Evolutionary conservation across 2,113 vertebrate species (phyloP).

Genomic region (Oplegnathus fasciatus): DNA sequence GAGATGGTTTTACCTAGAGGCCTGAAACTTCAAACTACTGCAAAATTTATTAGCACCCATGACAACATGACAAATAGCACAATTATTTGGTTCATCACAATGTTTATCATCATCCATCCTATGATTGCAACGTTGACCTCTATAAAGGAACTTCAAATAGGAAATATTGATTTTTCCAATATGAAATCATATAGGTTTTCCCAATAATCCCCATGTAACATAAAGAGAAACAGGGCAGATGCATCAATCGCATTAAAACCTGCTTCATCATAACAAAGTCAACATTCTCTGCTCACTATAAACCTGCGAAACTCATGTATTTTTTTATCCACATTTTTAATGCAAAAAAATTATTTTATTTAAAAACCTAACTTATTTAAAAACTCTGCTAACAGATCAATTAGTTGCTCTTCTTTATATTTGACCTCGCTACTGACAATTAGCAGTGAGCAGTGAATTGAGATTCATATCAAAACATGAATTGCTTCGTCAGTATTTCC

Average conservation of each 20-base stretch:
- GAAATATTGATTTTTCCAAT: conserved; percentile 63
- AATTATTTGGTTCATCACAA: conserved; percentile 69
- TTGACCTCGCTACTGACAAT: neutral
- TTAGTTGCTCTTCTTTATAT: neutral
- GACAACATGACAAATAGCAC: conserved; percentile 75
- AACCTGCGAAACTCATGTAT: neutral
- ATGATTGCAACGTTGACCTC: conserved; percentile 39
- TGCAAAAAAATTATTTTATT: neutral
- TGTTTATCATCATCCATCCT: conserved; percentile 66
- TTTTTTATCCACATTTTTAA: neutral
- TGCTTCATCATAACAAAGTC: neutral
- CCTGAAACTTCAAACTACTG: conserved; percentile 54
- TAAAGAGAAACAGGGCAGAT: neutral
- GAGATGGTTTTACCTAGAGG: conserved; percentile 52
- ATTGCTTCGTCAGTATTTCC: neutral
- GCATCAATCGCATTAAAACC: neutral
- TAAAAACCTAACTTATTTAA: neutral
- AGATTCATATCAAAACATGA: neutral
- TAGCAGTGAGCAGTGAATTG: neutral
- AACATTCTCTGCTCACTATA: neutral
- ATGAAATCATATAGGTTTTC: conserved; percentile 42
- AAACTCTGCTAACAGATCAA: neutral
- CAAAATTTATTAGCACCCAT: conserved; percentile 59
- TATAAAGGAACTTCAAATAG: conserved; percentile 51
- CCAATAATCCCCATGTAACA: conserved; percentile 1